Evolutionary conservation across 2,888 invertebrate species (phyloP).

Genomic region (Heliconius sara): DNA sequence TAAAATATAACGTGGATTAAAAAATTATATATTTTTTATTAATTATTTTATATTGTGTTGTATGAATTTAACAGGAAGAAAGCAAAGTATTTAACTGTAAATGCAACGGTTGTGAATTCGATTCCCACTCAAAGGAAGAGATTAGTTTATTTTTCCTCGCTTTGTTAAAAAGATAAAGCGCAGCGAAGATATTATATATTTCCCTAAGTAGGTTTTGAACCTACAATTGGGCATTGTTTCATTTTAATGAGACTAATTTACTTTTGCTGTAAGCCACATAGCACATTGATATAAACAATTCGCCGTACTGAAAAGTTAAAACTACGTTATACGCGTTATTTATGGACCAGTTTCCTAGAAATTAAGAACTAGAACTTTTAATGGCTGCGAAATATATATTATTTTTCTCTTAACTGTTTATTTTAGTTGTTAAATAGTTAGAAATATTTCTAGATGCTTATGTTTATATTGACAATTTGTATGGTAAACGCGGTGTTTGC

Average conservation of each 20-base stretch:
- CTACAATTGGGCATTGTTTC: no score
- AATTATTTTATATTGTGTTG: background rate
- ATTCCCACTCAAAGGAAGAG: background rate
- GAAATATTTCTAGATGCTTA: background rate
- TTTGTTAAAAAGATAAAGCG: background rate
- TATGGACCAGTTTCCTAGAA: conserved; percentile 33
- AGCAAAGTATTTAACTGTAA: background rate
- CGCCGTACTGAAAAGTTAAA: conserved; percentile 26
- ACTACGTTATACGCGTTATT: conserved; percentile 35
- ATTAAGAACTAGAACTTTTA: conserved; percentile 41
- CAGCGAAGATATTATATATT: no score
- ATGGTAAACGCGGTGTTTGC: no score
- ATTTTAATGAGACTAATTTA: background rate
- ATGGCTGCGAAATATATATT: conserved; percentile 33
- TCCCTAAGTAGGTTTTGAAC: no score
- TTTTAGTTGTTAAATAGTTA: background rate
- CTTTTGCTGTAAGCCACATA: conserved; percentile 15
- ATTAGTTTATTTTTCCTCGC: background rate
- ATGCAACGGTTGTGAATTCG: no score
- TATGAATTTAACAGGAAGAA: background rate
- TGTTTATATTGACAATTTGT: no score
- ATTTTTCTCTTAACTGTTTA: conserved; percentile 25
- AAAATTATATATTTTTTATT: background rate
- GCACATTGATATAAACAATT: conserved; percentile 20
- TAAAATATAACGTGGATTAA: background rate